Percentiles rank a stretch among this genome's conserved stretches.
phyloP scores from a whole-genome alignment of 2,113 vertebrate genomes.

The Candoia aspera region DNA sequence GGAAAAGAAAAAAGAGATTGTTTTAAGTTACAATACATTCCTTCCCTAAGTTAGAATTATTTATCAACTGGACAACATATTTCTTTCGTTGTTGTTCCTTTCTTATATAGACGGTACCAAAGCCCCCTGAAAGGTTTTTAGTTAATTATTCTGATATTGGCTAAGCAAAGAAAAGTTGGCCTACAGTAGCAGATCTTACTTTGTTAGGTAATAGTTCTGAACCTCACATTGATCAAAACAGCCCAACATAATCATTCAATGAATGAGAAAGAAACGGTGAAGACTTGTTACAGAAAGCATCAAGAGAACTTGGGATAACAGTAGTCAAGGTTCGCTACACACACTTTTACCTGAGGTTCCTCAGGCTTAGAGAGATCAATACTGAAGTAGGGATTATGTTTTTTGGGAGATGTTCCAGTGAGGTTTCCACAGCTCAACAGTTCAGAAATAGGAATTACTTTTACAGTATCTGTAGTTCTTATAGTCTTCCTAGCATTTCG shows the following conservation, averaged over 20 bases:
- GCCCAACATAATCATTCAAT: conserved; percentile 8
- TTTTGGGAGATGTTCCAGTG: neutral
- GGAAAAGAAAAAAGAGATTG: neutral
- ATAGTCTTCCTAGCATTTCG: neutral
- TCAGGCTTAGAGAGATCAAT: neutral
- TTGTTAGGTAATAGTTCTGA: neutral
- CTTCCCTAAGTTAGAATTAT: neutral
- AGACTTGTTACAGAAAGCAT: neutral
- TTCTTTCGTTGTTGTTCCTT: neutral
- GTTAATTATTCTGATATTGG: neutral
- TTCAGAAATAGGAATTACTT: neutral
- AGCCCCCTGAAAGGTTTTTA: neutral
- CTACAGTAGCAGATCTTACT: conserved; percentile 7
- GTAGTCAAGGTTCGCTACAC: neutral
- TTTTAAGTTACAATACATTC: neutral
- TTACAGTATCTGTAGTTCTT: neutral
- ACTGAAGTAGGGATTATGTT: neutral
- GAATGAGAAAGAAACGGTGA: neutral
- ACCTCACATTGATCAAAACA: conserved; percentile 19
- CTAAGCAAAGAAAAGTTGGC: neutral
- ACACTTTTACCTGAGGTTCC: neutral
- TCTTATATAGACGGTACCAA: neutral
- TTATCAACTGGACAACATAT: neutral
- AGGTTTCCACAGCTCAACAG: neutral
- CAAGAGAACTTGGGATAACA: neutral